These are phyloP conservation scores for Cottus gobio DNA, from an alignment of 2,113 vertebrate genomes.

Conservation along the genomic window DNA sequence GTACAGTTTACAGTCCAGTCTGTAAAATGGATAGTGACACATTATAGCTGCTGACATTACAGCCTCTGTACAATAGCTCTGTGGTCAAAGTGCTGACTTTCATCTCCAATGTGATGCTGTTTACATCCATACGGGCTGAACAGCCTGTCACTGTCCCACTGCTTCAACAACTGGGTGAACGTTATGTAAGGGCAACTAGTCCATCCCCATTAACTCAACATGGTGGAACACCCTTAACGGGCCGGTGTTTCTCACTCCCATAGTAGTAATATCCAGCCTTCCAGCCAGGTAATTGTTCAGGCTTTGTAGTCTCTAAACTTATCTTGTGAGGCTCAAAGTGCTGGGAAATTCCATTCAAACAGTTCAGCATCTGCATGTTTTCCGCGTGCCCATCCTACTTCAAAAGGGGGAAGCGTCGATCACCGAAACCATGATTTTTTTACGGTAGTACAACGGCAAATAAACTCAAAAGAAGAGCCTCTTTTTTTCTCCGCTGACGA, in stretches of 20 bases:
- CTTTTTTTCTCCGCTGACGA: too few species aligned
- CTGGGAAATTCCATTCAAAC: neutral
- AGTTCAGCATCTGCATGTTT: neutral
- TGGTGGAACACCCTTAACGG: neutral
- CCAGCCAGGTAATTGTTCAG: neutral
- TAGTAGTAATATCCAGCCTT: neutral
- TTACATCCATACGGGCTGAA: neutral
- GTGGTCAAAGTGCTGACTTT: neutral
- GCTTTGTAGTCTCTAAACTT: neutral
- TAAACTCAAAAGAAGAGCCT: too few species aligned
- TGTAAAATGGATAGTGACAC: neutral
- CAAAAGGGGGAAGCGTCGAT: too few species aligned
- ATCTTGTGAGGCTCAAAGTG: neutral
- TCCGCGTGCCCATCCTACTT: too few species aligned
- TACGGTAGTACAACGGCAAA: too few species aligned
- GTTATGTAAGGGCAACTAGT: neutral
- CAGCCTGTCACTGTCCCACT: neutral
- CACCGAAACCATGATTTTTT: too few species aligned
- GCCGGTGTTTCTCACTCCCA: neutral
- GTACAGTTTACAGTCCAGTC: conserved; percentile 11
- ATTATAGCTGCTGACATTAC: conserved; percentile 8
- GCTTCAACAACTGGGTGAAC: neutral
- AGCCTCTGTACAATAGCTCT: neutral
- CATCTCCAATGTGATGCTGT: neutral
- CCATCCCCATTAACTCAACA: too few species aligned